Evolutionary conservation across 2,888 invertebrate genomes (phyloP), one percentile per base, ranked within the genome.

Genomic region (Orthosia incerta): DNA sequence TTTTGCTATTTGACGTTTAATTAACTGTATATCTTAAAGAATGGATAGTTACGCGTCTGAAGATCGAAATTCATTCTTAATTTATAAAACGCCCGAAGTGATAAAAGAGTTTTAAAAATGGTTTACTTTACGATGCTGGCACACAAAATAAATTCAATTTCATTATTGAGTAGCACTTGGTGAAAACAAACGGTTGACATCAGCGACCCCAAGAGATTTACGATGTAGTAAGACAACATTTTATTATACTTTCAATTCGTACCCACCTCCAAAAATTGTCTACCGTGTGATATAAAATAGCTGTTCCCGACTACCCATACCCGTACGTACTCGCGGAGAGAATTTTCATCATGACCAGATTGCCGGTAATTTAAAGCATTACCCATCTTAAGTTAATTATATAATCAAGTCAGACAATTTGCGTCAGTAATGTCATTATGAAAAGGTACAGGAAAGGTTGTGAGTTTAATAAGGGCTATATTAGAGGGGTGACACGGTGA

Each of bases 231-330:
- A 84, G 85, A 89, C 89, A 91, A 91, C 89, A 88, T 93, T 93
- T 94, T 92, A 93, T 93, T 92, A 91, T 90, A 90, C 91, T 92
- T 92, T 92, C 92, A 92, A 92, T 94, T 91, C 86, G 87, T 81
- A 85, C 86, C 84, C 84, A 86, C 85, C 89, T 86, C 86, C 79
- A 85, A 88, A 88, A 89, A 89, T 82, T 83, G 82, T 88, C 89
- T 86, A 85, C 74, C 72, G 85, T 87, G 88, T 82, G 74, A 89
- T 89, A 89, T 89, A 90, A 89, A 90, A 82, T 81, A 87, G 83
- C 85, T 78, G 59, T 59, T 71, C 59, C 56, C 67, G 46, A 70
- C 72, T 76, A 85, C 72, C 71, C 80, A 79, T 73, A 78, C 82
- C 83, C 86, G 86, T 84, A 84, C 80, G 79, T 73, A 78, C 81